Percentiles rank a stretch among this genome's conserved stretches.
These are phyloP conservation scores for Hyaena hyaena DNA, from an alignment of 2,113 vertebrate species.

Conservation along the genomic window DNA sequence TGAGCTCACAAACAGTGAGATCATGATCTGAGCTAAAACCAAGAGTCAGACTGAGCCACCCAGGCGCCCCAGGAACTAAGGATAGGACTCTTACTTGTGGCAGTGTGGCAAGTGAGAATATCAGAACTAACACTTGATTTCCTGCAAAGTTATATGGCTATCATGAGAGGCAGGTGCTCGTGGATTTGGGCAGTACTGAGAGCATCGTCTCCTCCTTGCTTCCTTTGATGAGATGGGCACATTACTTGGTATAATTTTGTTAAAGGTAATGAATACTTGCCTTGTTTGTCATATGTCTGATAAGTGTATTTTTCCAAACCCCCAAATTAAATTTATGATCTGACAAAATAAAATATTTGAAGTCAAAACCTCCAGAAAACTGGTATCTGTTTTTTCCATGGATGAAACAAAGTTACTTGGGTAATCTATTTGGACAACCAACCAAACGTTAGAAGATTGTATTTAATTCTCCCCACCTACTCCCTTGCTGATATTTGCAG, in stretches of 20 bases:
- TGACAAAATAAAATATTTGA: not conserved
- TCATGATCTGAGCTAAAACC: too few relatives aligned
- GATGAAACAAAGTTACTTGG: not conserved
- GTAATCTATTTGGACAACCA: not conserved
- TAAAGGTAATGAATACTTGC: not conserved
- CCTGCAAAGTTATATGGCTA: not conserved
- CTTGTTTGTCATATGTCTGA: not conserved
- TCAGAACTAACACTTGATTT: not conserved
- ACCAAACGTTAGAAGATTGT: not conserved
- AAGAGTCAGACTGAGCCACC: too few relatives aligned
- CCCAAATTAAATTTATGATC: not conserved
- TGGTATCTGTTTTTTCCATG: not conserved
- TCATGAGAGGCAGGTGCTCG: not conserved
- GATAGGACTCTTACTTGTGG: not conserved
- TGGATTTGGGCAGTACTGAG: not conserved
- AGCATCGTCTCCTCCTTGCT: not conserved
- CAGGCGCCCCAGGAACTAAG: not conserved
- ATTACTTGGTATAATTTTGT: slow-evolving; percentile 1
- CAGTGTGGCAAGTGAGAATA: not conserved
- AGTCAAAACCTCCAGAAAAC: not conserved
- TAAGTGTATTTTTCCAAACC: not conserved
- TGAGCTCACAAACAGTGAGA: too few relatives aligned
- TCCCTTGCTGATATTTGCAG: not conserved
- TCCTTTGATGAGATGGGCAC: not conserved
- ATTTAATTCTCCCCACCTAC: not conserved